Evolutionary conservation across 1,140 invertebrate species (phyloP).

Genomic region (Ceratina japonica): DNA sequence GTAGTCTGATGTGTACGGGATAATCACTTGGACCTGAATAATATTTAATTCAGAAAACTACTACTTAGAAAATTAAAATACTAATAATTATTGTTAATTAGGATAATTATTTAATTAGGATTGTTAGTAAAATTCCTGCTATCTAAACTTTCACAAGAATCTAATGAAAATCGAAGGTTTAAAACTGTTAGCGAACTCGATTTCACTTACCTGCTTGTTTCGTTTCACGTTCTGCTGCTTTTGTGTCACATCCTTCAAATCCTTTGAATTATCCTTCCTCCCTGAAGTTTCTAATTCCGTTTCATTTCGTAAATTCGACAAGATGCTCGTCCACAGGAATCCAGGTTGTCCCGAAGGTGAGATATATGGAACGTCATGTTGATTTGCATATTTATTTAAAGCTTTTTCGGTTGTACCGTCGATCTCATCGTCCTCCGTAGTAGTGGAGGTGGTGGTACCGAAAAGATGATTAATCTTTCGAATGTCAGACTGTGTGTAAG

Average conservation of each 20-base stretch:
- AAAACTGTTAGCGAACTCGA: not conserved
- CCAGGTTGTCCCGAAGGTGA: not conserved
- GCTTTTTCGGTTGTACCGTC: not conserved
- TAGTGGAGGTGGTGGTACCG: not conserved
- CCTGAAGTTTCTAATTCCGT: not conserved
- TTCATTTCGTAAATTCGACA: not conserved
- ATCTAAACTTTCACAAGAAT: too few relatives aligned
- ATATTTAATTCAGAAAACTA: too few relatives aligned
- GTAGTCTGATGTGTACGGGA: slow-evolving; percentile 86
- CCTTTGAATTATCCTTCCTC: slow-evolving; percentile 4
- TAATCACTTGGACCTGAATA: slow-evolving; percentile 85
- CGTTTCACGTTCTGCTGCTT: slow-evolving; percentile 46
- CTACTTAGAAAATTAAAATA: too few relatives aligned
- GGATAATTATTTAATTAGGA: too few relatives aligned
- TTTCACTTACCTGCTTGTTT: slow-evolving; percentile 65
- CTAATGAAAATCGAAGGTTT: too few relatives aligned
- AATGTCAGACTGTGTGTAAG: not conserved
- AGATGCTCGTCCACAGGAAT: slow-evolving; percentile 1
- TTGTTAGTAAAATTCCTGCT: too few relatives aligned
- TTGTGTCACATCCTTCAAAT: not conserved
- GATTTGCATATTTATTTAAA: not conserved
- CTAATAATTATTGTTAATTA: too few relatives aligned
- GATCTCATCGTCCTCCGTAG: too few relatives aligned
- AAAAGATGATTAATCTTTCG: not conserved
- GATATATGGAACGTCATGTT: slow-evolving; percentile 20